These are phyloP conservation scores for Microtus richardsoni DNA, from an alignment of 2,113 vertebrate genomes.

Conservation along the genomic window DNA sequence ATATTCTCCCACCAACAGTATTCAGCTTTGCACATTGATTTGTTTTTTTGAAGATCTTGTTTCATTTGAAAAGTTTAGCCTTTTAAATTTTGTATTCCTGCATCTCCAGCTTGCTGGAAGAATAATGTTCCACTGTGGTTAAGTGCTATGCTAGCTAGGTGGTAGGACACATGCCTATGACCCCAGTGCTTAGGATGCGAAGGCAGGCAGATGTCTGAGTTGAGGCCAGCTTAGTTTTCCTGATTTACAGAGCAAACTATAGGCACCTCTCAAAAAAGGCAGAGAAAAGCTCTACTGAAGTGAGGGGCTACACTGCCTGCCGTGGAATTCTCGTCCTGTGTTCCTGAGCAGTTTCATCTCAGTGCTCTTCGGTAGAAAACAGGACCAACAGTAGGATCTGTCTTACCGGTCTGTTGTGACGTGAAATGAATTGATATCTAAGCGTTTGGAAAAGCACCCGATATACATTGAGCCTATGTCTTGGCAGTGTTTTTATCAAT, in stretches of 20 bases:
- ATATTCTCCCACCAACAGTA: background rate
- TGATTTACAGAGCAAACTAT: background rate
- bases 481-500: background rate
- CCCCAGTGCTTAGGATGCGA: background rate
- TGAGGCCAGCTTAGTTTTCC: background rate
- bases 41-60: conserved; percentile 25
- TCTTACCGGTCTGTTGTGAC: background rate
- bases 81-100: conserved; percentile 41
- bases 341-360: background rate
- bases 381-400: background rate
- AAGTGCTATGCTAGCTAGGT: background rate
- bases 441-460: background rate
- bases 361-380: conserved; percentile 19
- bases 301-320: background rate
- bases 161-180: background rate
- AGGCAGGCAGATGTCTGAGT: background rate
- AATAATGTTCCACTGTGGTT: background rate
- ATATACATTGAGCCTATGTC: background rate
- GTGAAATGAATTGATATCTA: background rate
- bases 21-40: background rate
- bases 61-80: background rate
- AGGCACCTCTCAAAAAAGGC: background rate
- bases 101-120: background rate
- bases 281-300: background rate
- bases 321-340: background rate